Evolutionary conservation across 2,113 vertebrate species (phyloP), one percentile per base, ranked within the genome.

Genomic region (Macquaria ambigua): DNA sequence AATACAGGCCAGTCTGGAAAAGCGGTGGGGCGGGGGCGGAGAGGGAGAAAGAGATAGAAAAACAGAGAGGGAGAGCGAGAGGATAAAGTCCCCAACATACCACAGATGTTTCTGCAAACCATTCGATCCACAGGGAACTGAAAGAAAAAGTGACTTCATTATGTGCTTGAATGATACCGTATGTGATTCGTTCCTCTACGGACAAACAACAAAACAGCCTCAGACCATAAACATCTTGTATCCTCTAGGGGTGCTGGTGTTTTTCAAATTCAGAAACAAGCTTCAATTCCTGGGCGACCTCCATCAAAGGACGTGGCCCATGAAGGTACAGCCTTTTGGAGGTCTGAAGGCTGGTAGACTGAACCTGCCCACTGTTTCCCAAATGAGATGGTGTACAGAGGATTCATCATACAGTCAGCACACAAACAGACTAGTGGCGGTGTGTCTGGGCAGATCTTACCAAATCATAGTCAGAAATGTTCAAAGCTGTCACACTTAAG

Each of bases 31-130:
- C 20, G 6, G 39, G 67, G 67, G 28, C 21, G 68, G 59, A 73
- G 74, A 53, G 50, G 31, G 6, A 82, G 50, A 52, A 46, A 86
- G 39, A 72, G 23, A 73, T 20, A 82, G 63, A 62, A 43, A 64
- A 59, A n/a, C 5, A 58, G 34, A 66, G 20, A 63, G 31, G 70
- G 25, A 53, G 53, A 53, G 43, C 52, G 39, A 63, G 31, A 76
- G 59, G n/a, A 85, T 80, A 72, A 79, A 81, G 78, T 62, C 69
- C 50, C 58, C 66, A 88, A 77, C 87, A 86, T 83, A 25, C 87
- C 87, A 77, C 86, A 89, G 79, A 91, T 89, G 87, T 78, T 87
- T 90, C 83, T 82, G 37, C 18, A 82, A 83, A 59, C 70, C 83
- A 85, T 73, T 53, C 63, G 10, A 82, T 82, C 79, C 73, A 58